Conservation (phyloP, 2,113 vertebrate species). For the Lethenteron camtschaticum region DNA sequence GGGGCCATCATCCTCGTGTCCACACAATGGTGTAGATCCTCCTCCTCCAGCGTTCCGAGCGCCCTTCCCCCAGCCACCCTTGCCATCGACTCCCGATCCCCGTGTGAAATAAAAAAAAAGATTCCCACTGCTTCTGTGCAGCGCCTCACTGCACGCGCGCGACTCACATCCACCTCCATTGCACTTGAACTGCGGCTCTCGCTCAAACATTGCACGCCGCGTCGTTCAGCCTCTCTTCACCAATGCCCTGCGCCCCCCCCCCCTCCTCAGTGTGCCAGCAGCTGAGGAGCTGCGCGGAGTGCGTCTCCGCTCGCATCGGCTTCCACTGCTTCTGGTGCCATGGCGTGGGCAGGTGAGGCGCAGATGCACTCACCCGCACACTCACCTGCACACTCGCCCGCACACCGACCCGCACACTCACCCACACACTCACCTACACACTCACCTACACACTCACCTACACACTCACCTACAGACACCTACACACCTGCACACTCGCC, state of each 20-base stretch:
- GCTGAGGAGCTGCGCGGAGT: slow-evolving; percentile 45
- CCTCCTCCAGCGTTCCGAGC: too few relatives aligned
- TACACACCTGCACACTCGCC: background rate
- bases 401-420: background rate
- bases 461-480: background rate
- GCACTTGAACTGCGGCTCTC: background rate
- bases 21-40: too few relatives aligned
- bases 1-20: too few relatives aligned
- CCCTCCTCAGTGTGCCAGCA: slow-evolving; percentile 52
- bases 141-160: too few relatives aligned
- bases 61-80: too few relatives aligned
- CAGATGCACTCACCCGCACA: background rate
- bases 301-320: slow-evolving; percentile 37
- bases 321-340: slow-evolving; percentile 77
- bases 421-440: background rate
- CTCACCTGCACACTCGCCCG: background rate
- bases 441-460: background rate
- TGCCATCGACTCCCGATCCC: too few relatives aligned
- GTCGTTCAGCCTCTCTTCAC: too few relatives aligned
- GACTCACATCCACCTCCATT: too few relatives aligned
- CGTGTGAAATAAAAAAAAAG: too few relatives aligned
- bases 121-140: too few relatives aligned
- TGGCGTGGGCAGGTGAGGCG: slow-evolving; percentile 51
- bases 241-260: slow-evolving; percentile 6
- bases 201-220: background rate